Conservation (phyloP, 2,113 vertebrate genomes). For the Apaloderma vittatum region DNA sequence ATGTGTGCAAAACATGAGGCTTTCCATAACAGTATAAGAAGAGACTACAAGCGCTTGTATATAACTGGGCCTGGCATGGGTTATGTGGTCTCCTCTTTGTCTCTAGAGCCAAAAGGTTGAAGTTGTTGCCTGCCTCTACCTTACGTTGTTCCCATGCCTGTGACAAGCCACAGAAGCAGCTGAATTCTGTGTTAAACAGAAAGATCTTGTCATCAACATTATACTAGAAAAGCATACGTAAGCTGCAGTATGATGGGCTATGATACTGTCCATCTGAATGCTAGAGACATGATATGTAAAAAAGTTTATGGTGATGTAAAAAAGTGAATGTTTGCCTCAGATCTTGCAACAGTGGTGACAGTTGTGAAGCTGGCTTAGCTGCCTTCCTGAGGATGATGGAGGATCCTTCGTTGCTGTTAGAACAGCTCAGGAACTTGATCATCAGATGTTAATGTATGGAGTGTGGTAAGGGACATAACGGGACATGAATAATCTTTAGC, state of each 20-base stretch:
- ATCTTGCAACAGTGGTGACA: rapidly evolving
- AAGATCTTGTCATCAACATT: neutral
- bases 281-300: neutral
- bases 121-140: neutral
- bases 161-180: neutral
- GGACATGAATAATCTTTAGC: neutral
- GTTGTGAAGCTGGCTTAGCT: neutral
- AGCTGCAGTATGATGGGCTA: neutral
- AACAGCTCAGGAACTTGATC: neutral
- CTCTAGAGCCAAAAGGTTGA: neutral
- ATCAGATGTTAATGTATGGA: neutral
- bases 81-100: neutral
- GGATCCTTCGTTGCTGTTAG: neutral
- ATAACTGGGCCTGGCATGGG: neutral
- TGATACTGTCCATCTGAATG: neutral
- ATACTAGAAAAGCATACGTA: neutral
- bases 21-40: neutral
- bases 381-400: neutral
- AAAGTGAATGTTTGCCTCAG: neutral
- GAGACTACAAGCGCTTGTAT: neutral
- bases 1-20: neutral
- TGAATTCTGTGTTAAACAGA: neutral
- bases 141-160: neutral
- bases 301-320: neutral
- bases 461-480: neutral